Evolutionary conservation across 1,140 invertebrate species (phyloP), one percentile per base, ranked within the genome.

Genomic region (Papilio polyxenes): DNA sequence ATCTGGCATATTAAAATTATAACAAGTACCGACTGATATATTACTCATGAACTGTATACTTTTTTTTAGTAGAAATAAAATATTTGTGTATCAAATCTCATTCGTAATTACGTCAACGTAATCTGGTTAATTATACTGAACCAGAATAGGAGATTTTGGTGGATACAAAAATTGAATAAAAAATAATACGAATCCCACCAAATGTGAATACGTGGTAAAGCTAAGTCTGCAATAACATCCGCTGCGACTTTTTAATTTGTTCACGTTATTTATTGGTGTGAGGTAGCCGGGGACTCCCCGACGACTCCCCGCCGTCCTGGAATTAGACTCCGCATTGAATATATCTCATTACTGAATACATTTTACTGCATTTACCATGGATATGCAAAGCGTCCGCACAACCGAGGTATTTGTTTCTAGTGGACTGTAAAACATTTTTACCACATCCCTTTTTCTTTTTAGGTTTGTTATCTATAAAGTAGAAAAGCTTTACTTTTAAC

Each of bases 191-290:
- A n/a, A 48, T 79, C 77, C 53, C 9, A 44, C 6, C 2, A 37
- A 75, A 75, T 69, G 15, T 31, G 15, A 75, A 69, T 11, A 44
- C 49, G 40, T 56, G 44, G 75, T 51, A 8, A 1, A 11, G 40
- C 76, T 81, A 81, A 44, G 40, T 31, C 76, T 85, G 82, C 80
- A 81, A 81, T 81, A 82, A 84, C 82, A 84, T 80, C 31, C 81
- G 81, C 80, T 82, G 83, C 79, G 85, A 87, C 82, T 87, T 89
- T 89, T 89, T 89, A 89, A 89, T 89, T 89, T 87, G 86, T 87
- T 87, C 82, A 20, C 79, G 83, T 89, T 87, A 89, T 89, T 89
- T 89, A 89, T 87, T 74, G 83, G 76, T 83, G 82, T 74, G 82
- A 81, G 79, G 82, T 69, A 48, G 40, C 51, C 77, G 74, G 51